Percentiles rank a stretch among this genome's conserved stretches.
These are phyloP conservation scores for Macrotrachela quadricornifera DNA, from an alignment of 1,140 invertebrate species.

Conservation along the genomic window DNA sequence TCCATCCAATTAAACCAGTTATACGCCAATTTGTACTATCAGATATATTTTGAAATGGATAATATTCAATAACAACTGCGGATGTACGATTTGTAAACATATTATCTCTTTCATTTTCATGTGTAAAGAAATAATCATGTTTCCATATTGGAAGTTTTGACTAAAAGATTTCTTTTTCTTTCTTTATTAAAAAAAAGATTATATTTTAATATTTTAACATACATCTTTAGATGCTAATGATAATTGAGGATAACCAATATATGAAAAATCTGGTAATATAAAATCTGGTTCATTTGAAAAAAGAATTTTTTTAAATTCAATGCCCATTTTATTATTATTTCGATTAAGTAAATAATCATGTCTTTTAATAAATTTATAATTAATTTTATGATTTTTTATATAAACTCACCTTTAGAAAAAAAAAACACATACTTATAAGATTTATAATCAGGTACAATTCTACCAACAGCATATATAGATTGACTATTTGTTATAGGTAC, in stretches of 20 bases:
- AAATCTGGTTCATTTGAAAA: no score
- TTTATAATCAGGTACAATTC: constrained; percentile 4
- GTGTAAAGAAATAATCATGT: constrained; percentile 1
- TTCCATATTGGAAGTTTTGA: constrained; percentile 2
- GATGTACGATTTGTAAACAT: neutral
- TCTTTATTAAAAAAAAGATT: neutral
- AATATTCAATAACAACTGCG: constrained; percentile 4
- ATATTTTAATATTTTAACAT: no score
- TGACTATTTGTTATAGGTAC: neutral
- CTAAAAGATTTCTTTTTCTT: neutral
- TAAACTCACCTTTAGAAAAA: neutral
- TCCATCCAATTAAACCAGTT: neutral
- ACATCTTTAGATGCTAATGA: no score
- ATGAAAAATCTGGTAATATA: neutral
- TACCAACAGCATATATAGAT: neutral
- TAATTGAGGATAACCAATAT: constrained; percentile 1
- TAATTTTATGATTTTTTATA: neutral
- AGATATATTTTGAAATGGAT: neutral
- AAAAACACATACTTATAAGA: constrained; percentile 1
- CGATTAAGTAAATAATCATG: neutral
- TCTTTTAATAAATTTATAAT: neutral
- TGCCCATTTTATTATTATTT: no score
- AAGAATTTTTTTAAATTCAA: no score
- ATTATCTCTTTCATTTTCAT: constrained; percentile 3
- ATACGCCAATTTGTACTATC: neutral